Evolutionary conservation across 2,888 invertebrate genomes (phyloP).

Genomic region (Agonopterix alstromeriana): DNA sequence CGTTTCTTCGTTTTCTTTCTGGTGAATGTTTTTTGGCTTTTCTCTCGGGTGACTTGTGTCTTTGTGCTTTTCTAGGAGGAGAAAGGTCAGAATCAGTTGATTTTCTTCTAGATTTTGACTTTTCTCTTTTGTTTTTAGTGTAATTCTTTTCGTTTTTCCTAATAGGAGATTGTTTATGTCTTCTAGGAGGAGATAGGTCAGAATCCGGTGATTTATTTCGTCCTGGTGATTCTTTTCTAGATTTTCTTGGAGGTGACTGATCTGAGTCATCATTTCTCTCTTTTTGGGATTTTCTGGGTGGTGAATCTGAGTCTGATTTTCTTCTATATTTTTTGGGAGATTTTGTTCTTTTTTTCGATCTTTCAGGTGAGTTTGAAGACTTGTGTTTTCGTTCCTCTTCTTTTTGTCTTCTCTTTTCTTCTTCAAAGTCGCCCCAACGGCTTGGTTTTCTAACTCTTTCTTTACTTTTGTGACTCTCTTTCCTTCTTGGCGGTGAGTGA

Average conservation of each 20-base stretch:
- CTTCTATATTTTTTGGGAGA: slow-evolving; percentile 15
- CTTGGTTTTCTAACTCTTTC: slow-evolving; percentile 29
- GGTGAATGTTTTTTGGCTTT: slow-evolving; percentile 12
- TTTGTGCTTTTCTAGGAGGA: slow-evolving; percentile 29
- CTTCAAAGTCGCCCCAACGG: slow-evolving; percentile 33
- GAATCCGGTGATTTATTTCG: slow-evolving; percentile 16
- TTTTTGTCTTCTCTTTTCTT: slow-evolving; percentile 3
- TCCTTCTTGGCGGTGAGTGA: slow-evolving; percentile 28
- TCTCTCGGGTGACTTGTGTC: slow-evolving; percentile 8
- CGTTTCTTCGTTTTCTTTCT: slow-evolving; percentile 18
- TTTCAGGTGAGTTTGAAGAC: slow-evolving; percentile 12
- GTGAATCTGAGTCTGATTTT: slow-evolving; percentile 26
- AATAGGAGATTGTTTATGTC: slow-evolving; percentile 4
- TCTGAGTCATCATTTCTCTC: slow-evolving; percentile 24
- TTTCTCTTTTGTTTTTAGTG: slow-evolving; percentile 13
- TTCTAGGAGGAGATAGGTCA: slow-evolving; percentile 8
- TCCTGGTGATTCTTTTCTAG: slow-evolving; percentile 20
- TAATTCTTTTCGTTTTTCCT: slow-evolving; percentile 8
- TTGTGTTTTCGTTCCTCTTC: neutral
- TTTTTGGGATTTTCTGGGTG: slow-evolving; percentile 11
- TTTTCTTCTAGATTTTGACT: neutral
- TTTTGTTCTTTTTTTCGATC: slow-evolving; percentile 9
- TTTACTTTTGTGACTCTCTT: slow-evolving; percentile 14
- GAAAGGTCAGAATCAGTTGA: slow-evolving; percentile 30
- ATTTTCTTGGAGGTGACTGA: slow-evolving; percentile 38